phyloP scores from a whole-genome alignment of 2,888 invertebrate genomes.

The Plemyria rubiginata region DNA sequence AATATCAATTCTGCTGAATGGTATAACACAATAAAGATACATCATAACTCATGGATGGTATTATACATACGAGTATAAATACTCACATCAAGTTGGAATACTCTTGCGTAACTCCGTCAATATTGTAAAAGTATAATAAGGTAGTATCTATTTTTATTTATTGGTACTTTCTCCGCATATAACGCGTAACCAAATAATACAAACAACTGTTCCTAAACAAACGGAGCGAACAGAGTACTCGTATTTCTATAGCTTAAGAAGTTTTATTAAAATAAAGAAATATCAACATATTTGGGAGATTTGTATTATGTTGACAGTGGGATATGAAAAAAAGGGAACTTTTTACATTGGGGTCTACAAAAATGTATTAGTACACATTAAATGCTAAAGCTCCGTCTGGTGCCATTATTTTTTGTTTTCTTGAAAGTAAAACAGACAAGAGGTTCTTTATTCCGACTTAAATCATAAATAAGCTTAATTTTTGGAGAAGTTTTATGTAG shows the following conservation, averaged over 20 bases:
- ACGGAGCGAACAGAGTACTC: constrained; percentile 37
- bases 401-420: constrained; percentile 15
- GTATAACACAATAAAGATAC: too few species aligned
- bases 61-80: neutral
- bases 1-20: too few species aligned
- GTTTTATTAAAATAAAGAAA: constrained; percentile 53
- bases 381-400: neutral
- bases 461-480: too few species aligned
- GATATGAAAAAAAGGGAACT: constrained; percentile 23
- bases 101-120: constrained; percentile 30
- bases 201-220: constrained; percentile 38
- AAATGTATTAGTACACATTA: constrained; percentile 7
- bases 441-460: too few species aligned
- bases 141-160: too few species aligned
- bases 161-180: constrained; percentile 21
- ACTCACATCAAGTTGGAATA: constrained; percentile 29
- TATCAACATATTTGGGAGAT: constrained; percentile 40
- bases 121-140: constrained; percentile 33
- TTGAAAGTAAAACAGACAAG: too few species aligned
- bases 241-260: constrained; percentile 50
- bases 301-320: constrained; percentile 31
- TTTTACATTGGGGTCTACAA: constrained; percentile 8
- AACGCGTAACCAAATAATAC: constrained; percentile 34
- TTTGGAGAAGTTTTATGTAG: too few species aligned
- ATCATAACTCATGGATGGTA: too few species aligned